Conservation (phyloP, 2,113 vertebrate genomes). For the Corythornis vintsioides region DNA sequence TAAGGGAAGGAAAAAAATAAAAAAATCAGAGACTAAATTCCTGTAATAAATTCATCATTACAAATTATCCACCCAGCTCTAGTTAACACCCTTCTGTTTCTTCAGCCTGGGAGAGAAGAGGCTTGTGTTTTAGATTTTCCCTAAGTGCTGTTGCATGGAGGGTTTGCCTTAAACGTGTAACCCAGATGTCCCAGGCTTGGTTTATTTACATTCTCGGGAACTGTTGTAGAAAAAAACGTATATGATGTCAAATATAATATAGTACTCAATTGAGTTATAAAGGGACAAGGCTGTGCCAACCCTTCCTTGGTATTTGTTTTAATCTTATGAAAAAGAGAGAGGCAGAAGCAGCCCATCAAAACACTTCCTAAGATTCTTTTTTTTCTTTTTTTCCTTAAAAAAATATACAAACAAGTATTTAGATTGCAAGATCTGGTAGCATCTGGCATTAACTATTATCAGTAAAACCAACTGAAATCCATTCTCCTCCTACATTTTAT, state of each 20-base stretch:
- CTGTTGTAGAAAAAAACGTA: slow-evolving; percentile 57
- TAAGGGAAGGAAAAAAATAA: too few species aligned
- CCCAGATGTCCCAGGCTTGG: slow-evolving; percentile 87
- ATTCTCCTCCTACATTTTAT: background rate
- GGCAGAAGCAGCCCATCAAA: background rate
- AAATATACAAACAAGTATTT: background rate
- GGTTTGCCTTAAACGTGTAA: slow-evolving; percentile 81
- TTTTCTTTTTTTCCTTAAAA: background rate
- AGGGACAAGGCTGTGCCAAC: slow-evolving; percentile 14
- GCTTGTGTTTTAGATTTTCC: slow-evolving; percentile 68
- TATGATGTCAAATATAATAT: slow-evolving; percentile 77
- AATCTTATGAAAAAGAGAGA: background rate
- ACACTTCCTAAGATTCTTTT: background rate
- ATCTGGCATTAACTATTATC: background rate
- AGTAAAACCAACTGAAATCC: background rate
- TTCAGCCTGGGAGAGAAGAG: slow-evolving; percentile 25
- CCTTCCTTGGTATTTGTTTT: background rate
- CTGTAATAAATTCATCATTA: slow-evolving; percentile 54
- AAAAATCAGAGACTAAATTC: background rate
- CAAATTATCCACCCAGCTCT: slow-evolving; percentile 58
- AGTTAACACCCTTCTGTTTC: slow-evolving; percentile 66
- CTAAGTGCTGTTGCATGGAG: slow-evolving; percentile 54
- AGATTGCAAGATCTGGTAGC: background rate
- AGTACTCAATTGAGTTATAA: slow-evolving; percentile 27
- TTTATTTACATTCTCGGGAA: slow-evolving; percentile 90